Conservation (phyloP, 2,797 vertebrate genomes). For the Sus cebifrons region DNA sequence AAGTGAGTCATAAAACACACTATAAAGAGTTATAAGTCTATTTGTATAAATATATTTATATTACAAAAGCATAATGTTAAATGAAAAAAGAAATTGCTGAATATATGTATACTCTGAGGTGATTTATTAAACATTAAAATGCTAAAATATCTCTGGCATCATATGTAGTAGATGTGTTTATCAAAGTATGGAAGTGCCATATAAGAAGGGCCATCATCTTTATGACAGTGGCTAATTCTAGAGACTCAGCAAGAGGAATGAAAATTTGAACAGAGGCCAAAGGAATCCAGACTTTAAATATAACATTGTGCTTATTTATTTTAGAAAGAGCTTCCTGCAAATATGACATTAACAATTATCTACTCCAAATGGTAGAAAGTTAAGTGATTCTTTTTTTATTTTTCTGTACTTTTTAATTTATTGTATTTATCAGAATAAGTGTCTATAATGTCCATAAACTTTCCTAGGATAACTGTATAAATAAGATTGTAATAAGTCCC, state of each 20-base stretch:
- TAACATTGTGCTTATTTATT: not conserved
- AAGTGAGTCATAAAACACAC: not conserved
- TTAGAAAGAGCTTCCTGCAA: not conserved
- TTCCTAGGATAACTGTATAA: not conserved
- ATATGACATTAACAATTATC: not conserved
- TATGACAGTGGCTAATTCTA: not conserved
- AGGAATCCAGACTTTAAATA: not conserved
- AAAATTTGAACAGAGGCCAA: not conserved
- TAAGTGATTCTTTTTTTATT: not conserved
- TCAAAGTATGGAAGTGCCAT: not conserved
- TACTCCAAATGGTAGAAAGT: not conserved
- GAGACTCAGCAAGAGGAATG: not conserved
- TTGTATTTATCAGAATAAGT: not conserved
- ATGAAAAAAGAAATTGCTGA: not conserved
- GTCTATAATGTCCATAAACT: not conserved
- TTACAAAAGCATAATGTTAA: not conserved
- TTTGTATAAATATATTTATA: not conserved
- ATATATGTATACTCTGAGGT: not conserved
- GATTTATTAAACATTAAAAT: not conserved
- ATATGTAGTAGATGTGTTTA: not conserved
- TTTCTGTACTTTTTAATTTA: not conserved
- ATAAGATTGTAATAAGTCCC: not conserved
- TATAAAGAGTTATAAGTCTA: not conserved
- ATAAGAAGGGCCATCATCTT: not conserved
- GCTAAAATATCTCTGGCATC: not conserved